Base-by-base conservation (phyloP, 2,888 invertebrate species). In the Pheosia gnoma region DNA sequence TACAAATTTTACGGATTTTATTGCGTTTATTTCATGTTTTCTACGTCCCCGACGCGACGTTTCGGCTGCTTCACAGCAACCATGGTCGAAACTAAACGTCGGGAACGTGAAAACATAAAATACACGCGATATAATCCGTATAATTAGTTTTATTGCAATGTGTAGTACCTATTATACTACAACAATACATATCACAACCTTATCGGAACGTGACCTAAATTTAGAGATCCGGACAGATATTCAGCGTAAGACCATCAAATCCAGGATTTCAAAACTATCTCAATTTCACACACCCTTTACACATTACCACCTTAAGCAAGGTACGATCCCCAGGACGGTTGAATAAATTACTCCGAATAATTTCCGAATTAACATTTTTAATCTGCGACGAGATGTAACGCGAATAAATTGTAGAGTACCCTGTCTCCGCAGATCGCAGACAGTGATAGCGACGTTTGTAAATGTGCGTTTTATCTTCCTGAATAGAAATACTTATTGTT, bases 351-450 rank as follows among this genome's bases (percentile, higher is more conserved):
- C 88, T 77, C 77, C 79, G 87, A 90, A 93, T 92, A 91, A 93
- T 91, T 92, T 86, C 86, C 77, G 86, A 88, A 91, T 92, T 93
- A 92, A 89, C 93, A 93, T 93, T 93, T 93, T 93, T 93, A 93
- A 93, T 92, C 92, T 91, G 79, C 80, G 80, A 75, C 85, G 87
- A 86, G 87, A 90, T 91, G 90, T 90, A 86, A 84, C 87, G 66
- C 79, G 89, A 86, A 90, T 91, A 90, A 90, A 90, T 91, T 92
- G 84, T 77, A 73, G 66, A 63, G 78, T 77, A 58, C 71, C 66
- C 61, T 66, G 52, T 62, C 65, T 68, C 59, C 71, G 63, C 71
- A 72, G 85, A 86, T 85, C 65, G 79, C 67, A 83, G 85, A 82
- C 83, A 60, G 54, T 66, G 85, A 87, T 84, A 82, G 68, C 54